Percentiles rank a stretch among this genome's conserved stretches.
Evolutionary conservation across 35 echinoderm and acorn worm genomes (phyloP).

Genomic region (Ptychodera flava): DNA sequence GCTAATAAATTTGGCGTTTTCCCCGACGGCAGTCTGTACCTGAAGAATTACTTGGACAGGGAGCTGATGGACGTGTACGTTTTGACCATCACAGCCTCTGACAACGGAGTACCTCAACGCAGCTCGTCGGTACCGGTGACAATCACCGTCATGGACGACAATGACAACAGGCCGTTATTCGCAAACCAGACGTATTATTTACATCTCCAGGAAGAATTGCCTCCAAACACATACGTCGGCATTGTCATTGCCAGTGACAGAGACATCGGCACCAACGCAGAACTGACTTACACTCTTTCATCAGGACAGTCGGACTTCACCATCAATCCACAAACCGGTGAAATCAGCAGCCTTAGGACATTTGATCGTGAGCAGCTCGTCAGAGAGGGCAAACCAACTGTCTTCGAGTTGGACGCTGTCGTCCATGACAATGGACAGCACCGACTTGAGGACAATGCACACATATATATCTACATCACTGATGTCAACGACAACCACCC

Average conservation of each 20-base stretch:
- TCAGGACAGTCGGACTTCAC: constrained; percentile 64
- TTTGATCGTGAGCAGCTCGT: constrained; percentile 65
- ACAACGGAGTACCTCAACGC: constrained; percentile 70
- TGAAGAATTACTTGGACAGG: constrained; percentile 65
- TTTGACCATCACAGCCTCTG: constrained; percentile 51
- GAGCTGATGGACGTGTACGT: constrained; percentile 54
- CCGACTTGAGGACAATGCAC: constrained; percentile 38
- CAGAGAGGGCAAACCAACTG: constrained; percentile 4
- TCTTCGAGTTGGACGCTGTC: constrained; percentile 42
- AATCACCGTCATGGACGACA: constrained; percentile 72
- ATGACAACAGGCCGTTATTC: constrained; percentile 91
- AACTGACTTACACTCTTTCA: constrained; percentile 50
- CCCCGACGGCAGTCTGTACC: constrained; percentile 84
- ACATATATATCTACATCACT: constrained; percentile 53
- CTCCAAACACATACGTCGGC: constrained; percentile 32
- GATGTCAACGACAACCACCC: constrained; percentile 95
- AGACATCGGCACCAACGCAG: constrained; percentile 68
- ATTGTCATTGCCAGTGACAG: constrained; percentile 51
- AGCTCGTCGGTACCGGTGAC: constrained; percentile 30
- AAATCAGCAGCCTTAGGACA: constrained; percentile 37
- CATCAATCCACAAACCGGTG: constrained; percentile 40
- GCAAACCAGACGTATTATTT: constrained; percentile 74
- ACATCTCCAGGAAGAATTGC: constrained; percentile 51
- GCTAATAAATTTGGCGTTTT: constrained; percentile 91
- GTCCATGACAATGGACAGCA: constrained; percentile 57